Base-by-base conservation (phyloP, 2,888 invertebrate genomes). In the Margaritifera margaritifera region DNA sequence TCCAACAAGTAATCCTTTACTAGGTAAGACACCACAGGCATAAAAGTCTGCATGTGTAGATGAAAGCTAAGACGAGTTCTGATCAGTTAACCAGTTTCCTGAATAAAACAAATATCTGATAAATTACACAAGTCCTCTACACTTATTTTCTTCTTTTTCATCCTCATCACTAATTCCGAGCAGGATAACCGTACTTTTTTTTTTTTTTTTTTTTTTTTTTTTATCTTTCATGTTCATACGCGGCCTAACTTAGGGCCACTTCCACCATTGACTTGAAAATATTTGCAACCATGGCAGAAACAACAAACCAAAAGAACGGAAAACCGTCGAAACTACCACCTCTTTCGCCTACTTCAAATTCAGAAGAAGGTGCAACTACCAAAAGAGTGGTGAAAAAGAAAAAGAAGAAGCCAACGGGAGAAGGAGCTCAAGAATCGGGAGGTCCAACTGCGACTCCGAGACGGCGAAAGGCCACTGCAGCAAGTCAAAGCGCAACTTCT, bases 341-440 rank as follows among this genome's bases (percentile, higher is more conserved):
- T 27, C 66, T 83, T 62, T 66, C 77, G 15, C 55, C 77, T 11
- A 70, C 74, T 56, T 27, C 64, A 20, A 64, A 66, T 1, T 58
- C 69, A 54, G 66, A 61, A 24, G 71, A 65, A 8, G 76, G 69
- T 31, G 72, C 58, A 50, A 73, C 76, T 61, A 75, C 72, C 20
- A 78, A 76, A 31, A 80, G 77, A 59, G 78, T 80, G 31, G 76
- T 77, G 42, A 81, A 80, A 63, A 80, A 75, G 71, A 84, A 82
- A 66, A 81, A 80, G 69, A 83, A 83, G 73, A 83, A 82, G 62
- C 79, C 80, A 56, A 57, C 62, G 6, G 77, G 68, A 25, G 71
- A 73, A n/a, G 69, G 52, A 25, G 61, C 69, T 62, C 57, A 64
- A 27, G 53, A 74, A 66, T 56, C 71, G 67, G 71, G 69, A 57